A percentile compares a stretch with the other conserved stretches of the same genome.
Conservation (phyloP, 2,113 vertebrate species). For the Eulemur macaco region DNA sequence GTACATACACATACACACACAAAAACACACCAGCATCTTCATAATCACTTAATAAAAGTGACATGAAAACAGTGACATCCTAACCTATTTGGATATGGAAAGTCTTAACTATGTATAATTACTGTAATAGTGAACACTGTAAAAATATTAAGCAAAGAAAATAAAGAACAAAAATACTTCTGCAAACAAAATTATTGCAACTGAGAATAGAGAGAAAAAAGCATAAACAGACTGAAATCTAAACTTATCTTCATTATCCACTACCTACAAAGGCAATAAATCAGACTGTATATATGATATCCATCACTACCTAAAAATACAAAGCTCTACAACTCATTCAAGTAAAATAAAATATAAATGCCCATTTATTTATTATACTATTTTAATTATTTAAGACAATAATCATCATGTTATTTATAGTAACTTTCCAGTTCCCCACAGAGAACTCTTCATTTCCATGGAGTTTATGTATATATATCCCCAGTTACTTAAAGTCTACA, state of each 20-base stretch:
- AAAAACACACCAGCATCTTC: neutral
- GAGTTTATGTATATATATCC: neutral
- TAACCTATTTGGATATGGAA: neutral
- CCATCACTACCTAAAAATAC: conserved; percentile 7
- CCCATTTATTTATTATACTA: neutral
- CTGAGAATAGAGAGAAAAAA: neutral
- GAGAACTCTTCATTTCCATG: neutral
- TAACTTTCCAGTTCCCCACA: conserved; percentile 3
- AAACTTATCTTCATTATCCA: neutral
- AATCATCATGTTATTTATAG: conserved; percentile 9
- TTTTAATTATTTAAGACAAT: conserved; percentile 26
- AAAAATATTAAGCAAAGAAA: conserved; percentile 20
- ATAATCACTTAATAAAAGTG: conserved; percentile 3
- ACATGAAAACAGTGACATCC: neutral
- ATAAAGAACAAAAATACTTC: conserved; percentile 17
- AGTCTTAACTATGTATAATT: neutral
- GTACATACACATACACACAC: neutral
- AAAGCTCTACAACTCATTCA: conserved; percentile 21
- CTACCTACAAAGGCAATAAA: neutral
- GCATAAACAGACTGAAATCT: neutral
- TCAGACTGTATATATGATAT: neutral
- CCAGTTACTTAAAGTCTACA: neutral
- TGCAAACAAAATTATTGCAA: conserved; percentile 43
- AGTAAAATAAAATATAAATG: conserved; percentile 43
- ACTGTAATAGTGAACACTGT: neutral